These are phyloP conservation scores for Rhimphoctona megacephalus DNA, from an alignment of 2,888 invertebrate species.

Conservation along the genomic window DNA sequence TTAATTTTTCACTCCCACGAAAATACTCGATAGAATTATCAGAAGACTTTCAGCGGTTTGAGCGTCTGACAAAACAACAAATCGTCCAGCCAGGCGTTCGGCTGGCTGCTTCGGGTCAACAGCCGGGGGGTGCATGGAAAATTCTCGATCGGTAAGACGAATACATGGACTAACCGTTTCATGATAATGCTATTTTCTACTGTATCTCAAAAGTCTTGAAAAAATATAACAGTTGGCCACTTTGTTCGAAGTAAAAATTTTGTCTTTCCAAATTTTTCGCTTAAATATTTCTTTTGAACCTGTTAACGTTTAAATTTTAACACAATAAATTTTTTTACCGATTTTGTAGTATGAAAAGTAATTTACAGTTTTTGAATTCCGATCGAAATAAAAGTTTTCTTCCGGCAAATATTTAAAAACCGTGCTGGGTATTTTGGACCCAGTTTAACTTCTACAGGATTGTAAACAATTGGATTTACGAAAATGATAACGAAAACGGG, in stretches of 20 bases:
- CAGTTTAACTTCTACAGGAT: neutral
- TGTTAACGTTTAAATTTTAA: too few relatives aligned
- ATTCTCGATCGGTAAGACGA: constrained; percentile 10
- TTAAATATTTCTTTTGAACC: too few relatives aligned
- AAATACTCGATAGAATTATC: neutral
- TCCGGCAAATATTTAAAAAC: neutral
- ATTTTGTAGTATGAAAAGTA: too few relatives aligned
- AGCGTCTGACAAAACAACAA: neutral
- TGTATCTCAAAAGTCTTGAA: neutral
- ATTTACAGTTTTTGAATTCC: neutral
- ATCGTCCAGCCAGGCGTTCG: neutral
- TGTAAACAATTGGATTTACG: neutral
- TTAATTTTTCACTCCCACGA: constrained; percentile 10
- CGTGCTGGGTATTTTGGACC: neutral
- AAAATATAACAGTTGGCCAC: too few relatives aligned
- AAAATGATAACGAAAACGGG: neutral
- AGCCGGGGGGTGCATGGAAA: neutral
- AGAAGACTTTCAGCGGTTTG: neutral
- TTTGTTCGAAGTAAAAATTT: too few relatives aligned
- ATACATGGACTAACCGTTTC: neutral
- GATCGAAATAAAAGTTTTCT: neutral
- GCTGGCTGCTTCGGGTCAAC: constrained; percentile 15
- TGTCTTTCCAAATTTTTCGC: neutral
- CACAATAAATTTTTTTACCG: too few relatives aligned
- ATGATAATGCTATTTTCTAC: neutral